Conservation (phyloP, 2,888 invertebrate genomes). For the Ligdia adustata region DNA sequence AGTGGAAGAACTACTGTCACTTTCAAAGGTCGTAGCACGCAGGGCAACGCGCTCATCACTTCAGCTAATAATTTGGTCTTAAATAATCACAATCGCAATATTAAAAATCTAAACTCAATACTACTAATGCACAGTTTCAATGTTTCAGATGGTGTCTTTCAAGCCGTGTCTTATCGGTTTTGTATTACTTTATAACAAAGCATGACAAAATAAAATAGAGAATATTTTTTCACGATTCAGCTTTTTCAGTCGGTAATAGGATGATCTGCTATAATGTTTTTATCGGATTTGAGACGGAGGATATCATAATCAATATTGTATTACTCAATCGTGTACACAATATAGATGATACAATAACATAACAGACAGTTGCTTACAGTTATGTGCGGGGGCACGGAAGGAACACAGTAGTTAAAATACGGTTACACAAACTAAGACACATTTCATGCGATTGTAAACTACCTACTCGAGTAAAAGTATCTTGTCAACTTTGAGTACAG, state of each 20-base stretch:
- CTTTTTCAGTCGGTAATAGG: no score
- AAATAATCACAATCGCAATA: no score
- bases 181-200: slow-evolving; percentile 1
- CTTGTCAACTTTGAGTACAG: background rate
- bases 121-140: no score
- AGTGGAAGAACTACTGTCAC: slow-evolving; percentile 73
- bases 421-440: slow-evolving; percentile 44
- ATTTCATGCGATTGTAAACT: slow-evolving; percentile 1
- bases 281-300: slow-evolving; percentile 3
- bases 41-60: slow-evolving; percentile 41
- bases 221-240: background rate
- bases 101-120: no score
- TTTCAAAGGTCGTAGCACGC: slow-evolving; percentile 76
- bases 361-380: slow-evolving; percentile 21
- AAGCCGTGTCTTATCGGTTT: background rate
- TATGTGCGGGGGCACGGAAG: slow-evolving; percentile 22
- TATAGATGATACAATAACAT: slow-evolving; percentile 10
- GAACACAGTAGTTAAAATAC: slow-evolving; percentile 45
- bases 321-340: slow-evolving; percentile 13
- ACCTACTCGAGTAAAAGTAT: slow-evolving; percentile 14
- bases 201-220: background rate
- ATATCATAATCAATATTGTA: slow-evolving; percentile 8
- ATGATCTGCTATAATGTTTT: no score
- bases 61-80: slow-evolving; percentile 14
- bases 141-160: background rate